Base-by-base conservation (phyloP, 2,888 invertebrate species). In the Scotopteryx bipunctaria region DNA sequence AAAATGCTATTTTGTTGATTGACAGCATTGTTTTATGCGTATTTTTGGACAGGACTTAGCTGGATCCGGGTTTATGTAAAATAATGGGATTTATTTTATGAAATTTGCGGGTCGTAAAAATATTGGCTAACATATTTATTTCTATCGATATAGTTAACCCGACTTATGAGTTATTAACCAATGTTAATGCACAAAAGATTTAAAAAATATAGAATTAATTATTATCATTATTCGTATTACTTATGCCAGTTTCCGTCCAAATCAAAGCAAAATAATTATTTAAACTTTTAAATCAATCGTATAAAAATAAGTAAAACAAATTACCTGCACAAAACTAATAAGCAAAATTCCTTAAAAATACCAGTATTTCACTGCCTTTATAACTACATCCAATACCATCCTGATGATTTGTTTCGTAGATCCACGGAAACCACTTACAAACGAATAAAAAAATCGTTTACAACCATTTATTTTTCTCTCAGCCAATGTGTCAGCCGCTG, bases 11-110 rank as follows among this genome's bases (percentile, higher is more conserved):
- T 42, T 42, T 46, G 41, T 51, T 63, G 63, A 61, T 59, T 55
- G 57, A 59, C 61, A 57, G 43, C 32, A 38, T 46, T 55, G 53
- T 58, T 42, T 56, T 55, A 57, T 57, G 58, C 37, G 40, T 63
- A 60, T 60, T 63, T 59, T 43, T 13, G 52, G 52, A 42, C 9
- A 33, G 38, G 11, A 37, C 27, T 37, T 36, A 33, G 47, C 43
- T 38, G 43, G 14, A 33, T 19, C 52, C 37, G 53, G 47, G 47
- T n/a, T n/a, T n/a, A n/a, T n/a, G n/a, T n/a, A n/a, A n/a, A n/a
- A n/a, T n/a, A n/a, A n/a, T n/a, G n/a, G n/a, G n/a, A n/a, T n/a
- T n/a, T n/a, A 33, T 5, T 21, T 17, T 31, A 38, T 32, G 15
- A 32, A 21, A 15, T 6, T 9, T 9, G 2, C 2, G 5, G 9